phyloP scores from a whole-genome alignment of 2,113 vertebrate genomes.

The Tricholaema leucomelas region DNA sequence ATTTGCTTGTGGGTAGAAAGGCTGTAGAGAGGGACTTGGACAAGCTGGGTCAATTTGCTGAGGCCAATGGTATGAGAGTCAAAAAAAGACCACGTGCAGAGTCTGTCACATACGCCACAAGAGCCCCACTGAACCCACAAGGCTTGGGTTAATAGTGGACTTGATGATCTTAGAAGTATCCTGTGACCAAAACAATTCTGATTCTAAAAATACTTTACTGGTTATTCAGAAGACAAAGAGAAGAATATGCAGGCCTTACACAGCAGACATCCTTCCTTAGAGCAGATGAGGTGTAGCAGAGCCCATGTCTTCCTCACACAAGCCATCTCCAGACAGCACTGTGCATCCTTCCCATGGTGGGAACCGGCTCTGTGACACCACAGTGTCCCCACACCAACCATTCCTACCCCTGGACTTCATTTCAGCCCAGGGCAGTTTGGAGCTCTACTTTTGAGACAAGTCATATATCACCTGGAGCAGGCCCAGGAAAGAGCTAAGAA shows the following conservation, averaged over 20 bases:
- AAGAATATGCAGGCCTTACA: rapidly evolving
- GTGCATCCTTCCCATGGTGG: too few relatives aligned
- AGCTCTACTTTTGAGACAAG: not conserved
- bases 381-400: not conserved
- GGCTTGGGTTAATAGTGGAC: too few relatives aligned
- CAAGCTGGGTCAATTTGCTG: not conserved
- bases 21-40: not conserved
- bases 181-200: too few relatives aligned
- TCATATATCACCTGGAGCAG: too few relatives aligned
- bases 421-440: not conserved
- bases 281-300: not conserved
- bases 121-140: too few relatives aligned
- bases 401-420: not conserved
- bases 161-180: too few relatives aligned
- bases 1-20: not conserved
- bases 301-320: not conserved
- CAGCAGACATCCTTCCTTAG: not conserved
- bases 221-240: not conserved
- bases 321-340: not conserved
- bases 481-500: too few relatives aligned
- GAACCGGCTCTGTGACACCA: not conserved
- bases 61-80: not conserved
- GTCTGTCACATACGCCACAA: too few relatives aligned
- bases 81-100: not conserved
- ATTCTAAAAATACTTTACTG: not conserved